phyloP scores from a whole-genome alignment of 2,888 invertebrate genomes.

The Agrotis segetum region DNA sequence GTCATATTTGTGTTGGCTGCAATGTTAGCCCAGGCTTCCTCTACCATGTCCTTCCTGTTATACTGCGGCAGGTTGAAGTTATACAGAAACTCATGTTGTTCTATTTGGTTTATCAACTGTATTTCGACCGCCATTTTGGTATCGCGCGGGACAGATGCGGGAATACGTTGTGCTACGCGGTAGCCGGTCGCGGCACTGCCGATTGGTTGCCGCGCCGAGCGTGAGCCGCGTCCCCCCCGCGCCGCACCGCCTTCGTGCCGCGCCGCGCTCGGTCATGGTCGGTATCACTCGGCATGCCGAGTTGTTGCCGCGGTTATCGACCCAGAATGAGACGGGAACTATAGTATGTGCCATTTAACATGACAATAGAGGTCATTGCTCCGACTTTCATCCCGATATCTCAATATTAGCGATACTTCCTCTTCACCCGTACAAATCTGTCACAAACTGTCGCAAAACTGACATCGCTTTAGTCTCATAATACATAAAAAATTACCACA shows the following conservation, averaged over 20 bases:
- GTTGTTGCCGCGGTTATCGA: constrained; percentile 60
- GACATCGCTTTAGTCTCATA: too few species aligned
- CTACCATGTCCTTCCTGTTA: constrained; percentile 70
- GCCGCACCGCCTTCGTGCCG: constrained; percentile 57
- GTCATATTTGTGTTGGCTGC: constrained; percentile 65
- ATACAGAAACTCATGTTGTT: constrained; percentile 70
- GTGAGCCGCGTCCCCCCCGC: constrained; percentile 67
- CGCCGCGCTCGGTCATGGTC: constrained; percentile 52
- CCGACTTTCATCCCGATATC: too few species aligned
- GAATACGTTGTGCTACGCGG: constrained; percentile 42
- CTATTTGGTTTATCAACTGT: constrained; percentile 69
- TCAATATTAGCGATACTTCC: too few species aligned
- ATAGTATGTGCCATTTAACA: too few species aligned
- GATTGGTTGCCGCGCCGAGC: constrained; percentile 65
- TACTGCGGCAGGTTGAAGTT: constrained; percentile 70
- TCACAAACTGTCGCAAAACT: too few species aligned
- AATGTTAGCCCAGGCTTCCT: constrained; percentile 70
- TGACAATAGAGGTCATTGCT: too few species aligned
- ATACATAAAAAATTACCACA: too few species aligned
- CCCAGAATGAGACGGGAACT: constrained; percentile 44
- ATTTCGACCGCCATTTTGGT: constrained; percentile 69
- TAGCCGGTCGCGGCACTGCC: constrained; percentile 59
- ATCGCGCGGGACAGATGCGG: constrained; percentile 20
- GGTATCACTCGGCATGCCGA: constrained; percentile 54
- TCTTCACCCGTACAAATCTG: too few species aligned